A percentile compares a stretch with the other conserved stretches of the same genome.
Conservation (phyloP, 2,113 vertebrate species). For the Melanocharis versteri region DNA sequence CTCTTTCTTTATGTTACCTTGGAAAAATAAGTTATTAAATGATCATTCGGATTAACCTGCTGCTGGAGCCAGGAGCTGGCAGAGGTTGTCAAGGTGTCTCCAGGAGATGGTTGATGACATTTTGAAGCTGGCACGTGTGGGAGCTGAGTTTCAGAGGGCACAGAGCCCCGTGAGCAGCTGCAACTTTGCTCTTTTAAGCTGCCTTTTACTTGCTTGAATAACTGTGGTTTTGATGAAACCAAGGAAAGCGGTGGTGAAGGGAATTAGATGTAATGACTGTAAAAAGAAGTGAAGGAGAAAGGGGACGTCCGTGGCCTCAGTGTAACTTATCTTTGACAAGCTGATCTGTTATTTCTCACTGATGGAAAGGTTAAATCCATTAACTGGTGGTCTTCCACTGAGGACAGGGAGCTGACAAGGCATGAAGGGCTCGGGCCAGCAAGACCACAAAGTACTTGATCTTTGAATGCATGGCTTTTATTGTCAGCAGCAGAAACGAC, state of each 20-base stretch:
- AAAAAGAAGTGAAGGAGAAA: slow-evolving; percentile 43
- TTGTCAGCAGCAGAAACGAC: not conserved
- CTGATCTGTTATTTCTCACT: not conserved
- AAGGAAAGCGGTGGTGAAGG: not conserved
- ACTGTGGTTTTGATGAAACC: not conserved
- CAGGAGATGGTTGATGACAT: not conserved
- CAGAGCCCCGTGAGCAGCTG: not conserved
- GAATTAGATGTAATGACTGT: not conserved
- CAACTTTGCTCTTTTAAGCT: not conserved
- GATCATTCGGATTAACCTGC: not conserved
- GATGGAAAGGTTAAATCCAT: slow-evolving; percentile 47
- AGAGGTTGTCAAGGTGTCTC: not conserved
- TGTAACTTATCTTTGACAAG: not conserved
- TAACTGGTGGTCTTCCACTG: slow-evolving; percentile 22
- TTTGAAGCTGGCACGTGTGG: not conserved
- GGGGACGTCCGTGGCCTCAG: not conserved
- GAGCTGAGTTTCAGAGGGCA: not conserved
- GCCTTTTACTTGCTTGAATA: slow-evolving; percentile 6
- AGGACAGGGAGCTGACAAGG: slow-evolving; percentile 29
- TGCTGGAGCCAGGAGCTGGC: not conserved
- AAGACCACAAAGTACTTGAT: not conserved
- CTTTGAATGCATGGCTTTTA: not conserved
- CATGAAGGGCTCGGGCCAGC: slow-evolving; percentile 8
- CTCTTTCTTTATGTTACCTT: not conserved
- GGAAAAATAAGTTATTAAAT: not conserved